These are phyloP conservation scores for Sebastes minor DNA, from an alignment of 2,797 vertebrate species.

Conservation along the genomic window DNA sequence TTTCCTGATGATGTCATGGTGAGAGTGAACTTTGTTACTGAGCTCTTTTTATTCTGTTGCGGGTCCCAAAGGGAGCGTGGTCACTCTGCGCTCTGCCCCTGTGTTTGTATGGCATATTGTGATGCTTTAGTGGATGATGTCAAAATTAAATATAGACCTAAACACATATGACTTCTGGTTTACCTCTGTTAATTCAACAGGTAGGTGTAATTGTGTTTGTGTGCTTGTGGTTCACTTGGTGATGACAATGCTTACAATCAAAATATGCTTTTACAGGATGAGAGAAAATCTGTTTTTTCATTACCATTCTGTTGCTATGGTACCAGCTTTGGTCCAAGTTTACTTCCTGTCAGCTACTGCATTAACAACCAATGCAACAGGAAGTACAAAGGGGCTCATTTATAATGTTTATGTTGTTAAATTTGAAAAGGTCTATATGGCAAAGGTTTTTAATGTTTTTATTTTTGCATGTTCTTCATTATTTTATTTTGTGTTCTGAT, in stretches of 20 bases:
- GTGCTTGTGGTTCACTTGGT: not conserved
- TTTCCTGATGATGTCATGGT: slow-evolving; percentile 59
- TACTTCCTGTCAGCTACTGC: too few species aligned
- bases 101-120: slow-evolving; percentile 27
- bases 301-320: not conserved
- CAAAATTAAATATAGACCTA: not conserved
- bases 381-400: too few species aligned
- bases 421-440: too few species aligned
- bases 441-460: not conserved
- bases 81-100: slow-evolving; percentile 9
- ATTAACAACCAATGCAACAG: too few species aligned
- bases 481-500: not conserved
- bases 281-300: not conserved
- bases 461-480: not conserved
- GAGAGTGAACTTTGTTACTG: slow-evolving; percentile 32
- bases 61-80: not conserved
- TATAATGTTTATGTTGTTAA: too few species aligned
- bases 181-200: not conserved
- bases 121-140: not conserved
- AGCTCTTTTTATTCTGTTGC: slow-evolving; percentile 27
- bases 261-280: not conserved
- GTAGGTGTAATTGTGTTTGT: not conserved
- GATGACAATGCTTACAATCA: not conserved
- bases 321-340: too few species aligned
- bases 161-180: not conserved